Evolutionary conservation across 2,888 invertebrate genomes (phyloP).

Genomic region (Drosophila mettleri): DNA sequence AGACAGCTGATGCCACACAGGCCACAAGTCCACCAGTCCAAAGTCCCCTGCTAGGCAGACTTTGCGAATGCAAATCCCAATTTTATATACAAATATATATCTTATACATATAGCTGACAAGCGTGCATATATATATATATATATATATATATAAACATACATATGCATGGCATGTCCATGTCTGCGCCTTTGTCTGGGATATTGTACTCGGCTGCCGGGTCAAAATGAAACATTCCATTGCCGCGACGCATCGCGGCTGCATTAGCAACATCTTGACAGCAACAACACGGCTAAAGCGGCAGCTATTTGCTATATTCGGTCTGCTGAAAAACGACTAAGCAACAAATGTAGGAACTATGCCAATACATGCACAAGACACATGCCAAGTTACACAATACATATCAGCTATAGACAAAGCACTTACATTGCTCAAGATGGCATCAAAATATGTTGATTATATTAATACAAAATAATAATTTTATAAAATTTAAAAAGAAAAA

Average conservation of each 20-base stretch:
- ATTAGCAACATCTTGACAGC: slow-evolving; percentile 20
- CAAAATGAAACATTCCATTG: slow-evolving; percentile 23
- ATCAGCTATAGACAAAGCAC: no score
- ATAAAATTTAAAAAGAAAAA: no score
- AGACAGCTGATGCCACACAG: slow-evolving; percentile 53
- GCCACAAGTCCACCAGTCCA: slow-evolving; percentile 42
- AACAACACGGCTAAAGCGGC: neutral
- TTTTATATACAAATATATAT: neutral
- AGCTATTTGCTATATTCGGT: neutral
- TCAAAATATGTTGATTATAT: no score
- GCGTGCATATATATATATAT: neutral
- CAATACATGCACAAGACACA: neutral
- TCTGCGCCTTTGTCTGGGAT: slow-evolving; percentile 38
- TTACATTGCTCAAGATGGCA: no score
- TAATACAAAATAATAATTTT: no score
- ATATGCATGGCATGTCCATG: neutral
- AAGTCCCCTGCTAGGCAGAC: slow-evolving; percentile 42
- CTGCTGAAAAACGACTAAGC: neutral
- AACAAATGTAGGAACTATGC: neutral
- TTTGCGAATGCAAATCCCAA: slow-evolving; percentile 26
- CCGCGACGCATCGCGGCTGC: slow-evolving; percentile 8
- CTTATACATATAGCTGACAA: neutral
- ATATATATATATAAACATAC: no score
- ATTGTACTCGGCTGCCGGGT: slow-evolving; percentile 24
- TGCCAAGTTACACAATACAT: neutral